phyloP scores from a whole-genome alignment of 2,888 invertebrate genomes.

The Athalia rosae region DNA sequence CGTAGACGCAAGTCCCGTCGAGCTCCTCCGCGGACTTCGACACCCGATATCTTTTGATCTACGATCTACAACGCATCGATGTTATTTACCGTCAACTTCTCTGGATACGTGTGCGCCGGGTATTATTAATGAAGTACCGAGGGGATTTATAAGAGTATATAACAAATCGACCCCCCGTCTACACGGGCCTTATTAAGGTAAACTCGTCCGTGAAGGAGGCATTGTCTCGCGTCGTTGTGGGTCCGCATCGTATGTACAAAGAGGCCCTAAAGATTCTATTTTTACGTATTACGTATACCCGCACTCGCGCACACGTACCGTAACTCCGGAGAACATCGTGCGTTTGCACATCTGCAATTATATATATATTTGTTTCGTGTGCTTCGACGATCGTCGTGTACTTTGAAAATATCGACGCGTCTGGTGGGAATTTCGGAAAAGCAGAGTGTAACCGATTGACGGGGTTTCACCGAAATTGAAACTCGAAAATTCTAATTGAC shows the following conservation, averaged over 20 bases:
- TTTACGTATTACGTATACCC: neutral
- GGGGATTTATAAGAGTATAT: constrained; percentile 36
- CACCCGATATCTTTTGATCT: constrained; percentile 35
- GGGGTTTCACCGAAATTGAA: too few relatives aligned
- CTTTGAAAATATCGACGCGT: too few relatives aligned
- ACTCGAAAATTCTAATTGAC: too few relatives aligned
- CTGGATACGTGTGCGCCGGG: constrained; percentile 1
- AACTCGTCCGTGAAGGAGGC: constrained; percentile 42
- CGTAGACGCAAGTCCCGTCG: neutral
- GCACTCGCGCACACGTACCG: neutral
- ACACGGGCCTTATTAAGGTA: constrained; percentile 43
- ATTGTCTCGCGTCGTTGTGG: constrained; percentile 43
- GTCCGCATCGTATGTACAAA: constrained; percentile 4
- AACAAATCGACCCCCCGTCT: constrained; percentile 41
- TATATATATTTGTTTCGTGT: too few relatives aligned
- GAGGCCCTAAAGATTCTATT: constrained; percentile 37
- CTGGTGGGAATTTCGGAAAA: too few relatives aligned
- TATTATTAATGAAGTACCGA: constrained; percentile 41
- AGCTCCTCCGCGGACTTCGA: neutral
- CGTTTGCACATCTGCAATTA: neutral
- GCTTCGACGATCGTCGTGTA: too few relatives aligned
- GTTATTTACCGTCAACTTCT: constrained; percentile 40
- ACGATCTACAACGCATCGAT: constrained; percentile 43
- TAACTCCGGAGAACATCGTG: neutral
- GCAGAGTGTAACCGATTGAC: too few relatives aligned